phyloP scores from a whole-genome alignment of 2,888 invertebrate genomes.

The Elysia crispata region DNA sequence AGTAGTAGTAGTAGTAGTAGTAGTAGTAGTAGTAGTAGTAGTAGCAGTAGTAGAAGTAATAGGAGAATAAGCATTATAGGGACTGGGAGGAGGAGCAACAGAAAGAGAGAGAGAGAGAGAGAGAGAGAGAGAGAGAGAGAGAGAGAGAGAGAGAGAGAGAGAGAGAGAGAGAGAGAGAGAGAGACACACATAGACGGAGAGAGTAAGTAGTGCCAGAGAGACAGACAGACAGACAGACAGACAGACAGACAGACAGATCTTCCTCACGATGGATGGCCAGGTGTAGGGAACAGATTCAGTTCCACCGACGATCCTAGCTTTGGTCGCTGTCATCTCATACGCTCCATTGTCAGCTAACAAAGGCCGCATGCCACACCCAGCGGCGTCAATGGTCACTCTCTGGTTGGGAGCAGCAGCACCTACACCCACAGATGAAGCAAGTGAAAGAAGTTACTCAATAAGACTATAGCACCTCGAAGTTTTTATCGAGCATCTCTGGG shows the following conservation, averaged over 20 bases:
- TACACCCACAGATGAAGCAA: too few relatives aligned
- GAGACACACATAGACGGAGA: neutral
- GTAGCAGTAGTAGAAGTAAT: too few relatives aligned
- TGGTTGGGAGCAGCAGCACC: conserved; percentile 1
- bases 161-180: conserved; percentile 14
- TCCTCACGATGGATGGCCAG: conserved; percentile 44
- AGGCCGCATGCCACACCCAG: neutral
- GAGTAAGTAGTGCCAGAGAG: neutral
- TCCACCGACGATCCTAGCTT: conserved; percentile 36
- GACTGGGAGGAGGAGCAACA: too few relatives aligned
- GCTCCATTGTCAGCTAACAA: conserved; percentile 13
- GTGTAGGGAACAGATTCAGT: conserved; percentile 25
- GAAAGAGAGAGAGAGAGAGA: too few relatives aligned
- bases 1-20: too few relatives aligned
- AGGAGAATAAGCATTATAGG: too few relatives aligned
- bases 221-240: neutral
- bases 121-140: neutral
- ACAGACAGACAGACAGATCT: too few relatives aligned
- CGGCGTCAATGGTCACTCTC: conserved; percentile 14
- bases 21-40: too few relatives aligned
- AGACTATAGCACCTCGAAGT: too few relatives aligned
- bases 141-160: conserved; percentile 14
- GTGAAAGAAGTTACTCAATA: too few relatives aligned
- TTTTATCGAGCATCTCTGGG: too few relatives aligned
- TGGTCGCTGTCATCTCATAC: neutral